Evolutionary conservation across 1,140 invertebrate genomes (phyloP), one percentile per base, ranked within the genome.

Genomic region (Forficula auricularia): DNA sequence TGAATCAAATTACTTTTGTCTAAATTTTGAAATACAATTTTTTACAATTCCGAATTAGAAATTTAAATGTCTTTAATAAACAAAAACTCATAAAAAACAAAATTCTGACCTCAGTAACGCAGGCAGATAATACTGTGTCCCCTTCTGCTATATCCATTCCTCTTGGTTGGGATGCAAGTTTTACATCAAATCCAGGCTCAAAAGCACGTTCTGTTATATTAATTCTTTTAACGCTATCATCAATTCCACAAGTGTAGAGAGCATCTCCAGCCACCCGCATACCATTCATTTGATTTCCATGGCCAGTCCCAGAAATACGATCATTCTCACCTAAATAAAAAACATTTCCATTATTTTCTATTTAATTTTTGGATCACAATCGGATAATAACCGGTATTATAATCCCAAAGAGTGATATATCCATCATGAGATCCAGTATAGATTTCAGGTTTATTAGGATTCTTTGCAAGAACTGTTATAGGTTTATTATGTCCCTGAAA

Each of bases 381-480:
- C n/a, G n/a, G 36, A 38, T 56, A 53, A 31, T 57, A 53, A 59
- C 75, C 82, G 42, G 72, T 82, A 12, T 65, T 64, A 1, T 77
- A 74, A 54, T 90, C 76, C 92, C 92, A 98, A 35, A 71, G 71
- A 7, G 86, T 90, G 10, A 98, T 78, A 45, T 75, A 74, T 12
- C 90, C 92, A 59, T 96, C 90, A 51, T 90, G 86, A 51, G 87
- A 91, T 3, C 85, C 90, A 0, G 92, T 97, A 56, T 82, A 97
- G 39, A 96, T 76, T 36, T 68, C 76, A 41, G 66, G 66, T 47
- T 75, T 70, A 58, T 92, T 81, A 36, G 76, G 71, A 53, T 74
- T 79, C 8, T 89, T 60, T 1, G 79, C 73, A 53, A 98, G 65
- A n/a, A 88, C 79, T 34, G 91, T 98, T 43, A 99, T 96, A 6